Evolutionary conservation across 2,888 invertebrate genomes (phyloP), one percentile per base, ranked within the genome.

Genomic region (Chrysina gloriosa): DNA sequence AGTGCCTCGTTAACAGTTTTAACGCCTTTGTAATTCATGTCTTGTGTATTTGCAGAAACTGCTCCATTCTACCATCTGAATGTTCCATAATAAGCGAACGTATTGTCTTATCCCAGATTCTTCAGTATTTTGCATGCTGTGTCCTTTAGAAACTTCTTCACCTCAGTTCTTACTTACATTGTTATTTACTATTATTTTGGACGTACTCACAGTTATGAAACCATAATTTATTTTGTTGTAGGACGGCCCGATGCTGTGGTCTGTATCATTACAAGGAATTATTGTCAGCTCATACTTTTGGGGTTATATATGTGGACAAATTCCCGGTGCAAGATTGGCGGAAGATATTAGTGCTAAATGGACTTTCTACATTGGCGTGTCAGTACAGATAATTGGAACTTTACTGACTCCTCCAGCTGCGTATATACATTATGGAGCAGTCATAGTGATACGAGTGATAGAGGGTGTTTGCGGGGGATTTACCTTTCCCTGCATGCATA

Each of bases 401-500:
- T 78, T 95, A 4, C 81, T 95, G 9, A 92, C 93, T 0, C 95
- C 96, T 0, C 78, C 90, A 1, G 87, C 91, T 77, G 92, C 95
- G 0, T 78, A 88, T 7, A 74, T 87, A 0, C 90, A 92, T 77
- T 90, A 88, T 73, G 82, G 85, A 0, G 87, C 88, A 0, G 87
- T 92, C 19, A 85, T 94, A 16, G 75, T 86, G 1, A 88, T 94
- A 86, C 85, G 95, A 27, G 79, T 86, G 2, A 84, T 89, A 0
- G 91, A 94, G 79, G 95, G 95, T 0, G 85, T 95, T 45, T 92
- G 92, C 11, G 93, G 90, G 87, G 94, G 94, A 1, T 93, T 94
- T 3, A 93, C 94, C 0, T 95, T 96, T 78, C 97, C 97, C 0
- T 93, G 94, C 0, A 93, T 95, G 92, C 96, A 97, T 81, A 91